Conservation (phyloP, 2,888 invertebrate genomes). For the Loripinus fragilis region DNA sequence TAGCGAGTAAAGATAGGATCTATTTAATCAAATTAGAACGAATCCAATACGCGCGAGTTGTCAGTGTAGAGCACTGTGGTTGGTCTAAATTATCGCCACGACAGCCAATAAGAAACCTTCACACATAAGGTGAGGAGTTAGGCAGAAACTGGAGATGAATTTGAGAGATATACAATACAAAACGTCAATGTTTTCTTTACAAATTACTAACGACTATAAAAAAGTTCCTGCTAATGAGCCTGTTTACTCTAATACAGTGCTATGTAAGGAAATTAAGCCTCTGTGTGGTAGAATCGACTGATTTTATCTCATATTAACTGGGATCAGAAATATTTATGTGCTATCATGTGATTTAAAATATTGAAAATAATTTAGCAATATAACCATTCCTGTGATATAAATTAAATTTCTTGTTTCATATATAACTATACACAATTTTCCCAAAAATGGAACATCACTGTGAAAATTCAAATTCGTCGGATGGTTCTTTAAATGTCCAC, state of each 20-base stretch:
- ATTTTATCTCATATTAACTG: neutral
- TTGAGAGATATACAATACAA: conserved; percentile 62
- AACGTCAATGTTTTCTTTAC: conserved; percentile 50
- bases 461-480: conserved; percentile 66
- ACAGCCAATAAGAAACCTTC: conserved; percentile 59
- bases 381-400: conserved; percentile 3
- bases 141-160: conserved; percentile 64
- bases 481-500: conserved; percentile 44
- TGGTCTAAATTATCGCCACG: conserved; percentile 50
- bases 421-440: neutral
- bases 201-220: conserved; percentile 37
- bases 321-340: neutral
- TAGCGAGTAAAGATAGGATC: conserved; percentile 48
- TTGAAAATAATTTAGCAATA: too few species aligned
- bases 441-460: conserved; percentile 55
- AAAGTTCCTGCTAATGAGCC: conserved; percentile 9
- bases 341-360: too few species aligned
- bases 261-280: neutral
- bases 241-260: conserved; percentile 1
- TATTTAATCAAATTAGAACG: conserved; percentile 42
- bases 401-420: neutral
- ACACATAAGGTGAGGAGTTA: conserved; percentile 67
- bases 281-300: neutral
- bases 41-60: conserved; percentile 53
- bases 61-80: conserved; percentile 53